These are phyloP conservation scores for Drosophila lutescens DNA, from an alignment of 2,888 invertebrate species.

Conservation along the genomic window DNA sequence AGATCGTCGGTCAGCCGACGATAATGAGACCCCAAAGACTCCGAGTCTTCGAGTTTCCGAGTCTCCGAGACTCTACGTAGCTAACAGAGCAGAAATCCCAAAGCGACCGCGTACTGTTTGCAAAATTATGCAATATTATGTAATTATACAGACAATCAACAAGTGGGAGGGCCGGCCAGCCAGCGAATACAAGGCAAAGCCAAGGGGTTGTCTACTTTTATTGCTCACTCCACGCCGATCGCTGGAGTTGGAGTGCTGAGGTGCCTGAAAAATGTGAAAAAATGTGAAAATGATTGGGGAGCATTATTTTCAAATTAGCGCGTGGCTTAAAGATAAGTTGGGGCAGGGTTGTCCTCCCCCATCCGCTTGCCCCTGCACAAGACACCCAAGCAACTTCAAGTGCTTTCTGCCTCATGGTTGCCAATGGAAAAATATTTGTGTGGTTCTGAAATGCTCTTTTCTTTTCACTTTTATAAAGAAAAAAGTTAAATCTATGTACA, in stretches of 20 bases:
- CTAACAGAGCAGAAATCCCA: constrained; percentile 83
- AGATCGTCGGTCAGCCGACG: constrained; percentile 61
- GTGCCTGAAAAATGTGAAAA: constrained; percentile 33
- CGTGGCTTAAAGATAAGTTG: constrained; percentile 59
- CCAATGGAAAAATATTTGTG: not conserved
- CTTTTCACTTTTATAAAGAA: too few species aligned
- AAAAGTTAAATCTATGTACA: too few species aligned
- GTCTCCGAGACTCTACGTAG: constrained; percentile 48
- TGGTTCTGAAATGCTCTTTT: not conserved
- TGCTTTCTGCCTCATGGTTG: constrained; percentile 13
- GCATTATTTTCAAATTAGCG: constrained; percentile 82
- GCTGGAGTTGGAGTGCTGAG: constrained; percentile 9
- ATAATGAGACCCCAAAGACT: constrained; percentile 67
- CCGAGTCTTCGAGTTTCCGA: constrained; percentile 25
- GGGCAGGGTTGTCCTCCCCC: constrained; percentile 6
- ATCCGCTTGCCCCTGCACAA: constrained; percentile 1
- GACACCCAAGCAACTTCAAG: constrained; percentile 16
- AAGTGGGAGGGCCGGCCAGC: constrained; percentile 32
- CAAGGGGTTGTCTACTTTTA: constrained; percentile 21
- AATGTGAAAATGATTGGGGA: constrained; percentile 77
- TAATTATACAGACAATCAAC: constrained; percentile 77
- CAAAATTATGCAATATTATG: constrained; percentile 80
- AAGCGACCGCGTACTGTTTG: constrained; percentile 74
- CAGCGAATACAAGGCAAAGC: constrained; percentile 15
- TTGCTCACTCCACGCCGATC: constrained; percentile 40